A percentile compares a stretch with the other conserved stretches of the same genome.
Evolutionary conservation across 2,797 vertebrate species (phyloP).

Genomic region (Cryptoblepharus egeriae): DNA sequence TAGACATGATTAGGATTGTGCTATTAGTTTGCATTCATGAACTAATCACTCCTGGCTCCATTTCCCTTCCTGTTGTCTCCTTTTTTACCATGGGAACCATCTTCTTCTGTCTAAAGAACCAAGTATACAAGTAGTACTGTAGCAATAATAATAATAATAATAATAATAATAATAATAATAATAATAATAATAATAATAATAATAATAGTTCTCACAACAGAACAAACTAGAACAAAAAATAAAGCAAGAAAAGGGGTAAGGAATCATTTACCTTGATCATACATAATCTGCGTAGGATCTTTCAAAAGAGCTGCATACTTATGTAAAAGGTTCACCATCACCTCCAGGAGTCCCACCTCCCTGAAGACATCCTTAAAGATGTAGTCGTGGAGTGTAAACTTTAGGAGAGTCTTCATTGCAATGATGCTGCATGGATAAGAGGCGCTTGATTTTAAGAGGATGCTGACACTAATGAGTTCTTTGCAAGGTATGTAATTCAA

Average conservation of each 20-base stretch:
- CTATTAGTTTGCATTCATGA: no score
- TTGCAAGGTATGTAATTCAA: slow-evolving; percentile 99
- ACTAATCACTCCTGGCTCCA: no score
- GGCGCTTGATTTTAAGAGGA: slow-evolving; percentile 92
- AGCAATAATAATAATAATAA: neutral
- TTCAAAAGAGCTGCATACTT: slow-evolving; percentile 97
- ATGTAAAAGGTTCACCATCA: slow-evolving; percentile 97
- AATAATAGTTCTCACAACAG: neutral
- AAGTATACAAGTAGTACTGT: no score
- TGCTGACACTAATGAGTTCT: slow-evolving; percentile 97
- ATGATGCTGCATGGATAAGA: slow-evolving; percentile 92
- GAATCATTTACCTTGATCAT: slow-evolving; percentile 85
- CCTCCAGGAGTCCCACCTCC: slow-evolving; percentile 96
- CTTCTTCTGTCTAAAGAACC: no score
- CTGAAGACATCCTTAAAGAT: slow-evolving; percentile 98
- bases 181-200: no score
- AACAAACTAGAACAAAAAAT: neutral
- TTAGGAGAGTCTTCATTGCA: slow-evolving; percentile 90
- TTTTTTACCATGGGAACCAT: no score
- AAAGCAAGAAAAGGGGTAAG: neutral
- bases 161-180: no score
- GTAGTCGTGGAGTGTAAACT: slow-evolving; percentile 90
- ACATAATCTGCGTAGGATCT: slow-evolving; percentile 88
- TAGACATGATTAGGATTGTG: no score
- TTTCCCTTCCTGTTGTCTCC: no score